phyloP scores from a whole-genome alignment of 2,797 vertebrate genomes.

The Artibeus jamaicensis region DNA sequence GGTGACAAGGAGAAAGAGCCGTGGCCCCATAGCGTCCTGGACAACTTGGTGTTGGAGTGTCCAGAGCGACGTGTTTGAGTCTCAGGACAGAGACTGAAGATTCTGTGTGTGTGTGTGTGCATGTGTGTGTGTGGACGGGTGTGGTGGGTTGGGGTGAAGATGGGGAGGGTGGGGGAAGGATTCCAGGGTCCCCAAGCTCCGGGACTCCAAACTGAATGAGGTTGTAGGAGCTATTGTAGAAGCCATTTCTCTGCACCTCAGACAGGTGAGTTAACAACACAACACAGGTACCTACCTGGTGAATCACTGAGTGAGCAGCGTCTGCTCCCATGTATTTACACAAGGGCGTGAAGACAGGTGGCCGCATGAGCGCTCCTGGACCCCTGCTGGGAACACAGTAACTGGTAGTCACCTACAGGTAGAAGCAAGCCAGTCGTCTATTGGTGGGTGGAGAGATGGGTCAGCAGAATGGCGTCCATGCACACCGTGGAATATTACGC shows the following conservation, averaged over 20 bases:
- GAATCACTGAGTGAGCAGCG: not conserved
- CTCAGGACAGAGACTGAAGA: not conserved
- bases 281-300: not conserved
- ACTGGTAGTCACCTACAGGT: not conserved
- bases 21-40: rapidly evolving
- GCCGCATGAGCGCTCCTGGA: no score
- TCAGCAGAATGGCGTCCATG: no score
- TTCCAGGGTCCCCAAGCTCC: not conserved
- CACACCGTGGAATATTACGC: no score
- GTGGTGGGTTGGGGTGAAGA: not conserved
- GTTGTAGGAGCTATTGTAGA: rapidly evolving
- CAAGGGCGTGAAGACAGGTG: not conserved
- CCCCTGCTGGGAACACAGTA: no score
- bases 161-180: no score
- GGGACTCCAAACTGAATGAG: not conserved
- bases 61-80: not conserved
- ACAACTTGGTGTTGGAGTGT: no score
- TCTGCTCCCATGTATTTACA: not conserved
- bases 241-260: not conserved
- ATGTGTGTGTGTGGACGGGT: not conserved
- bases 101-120: no score
- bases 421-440: not conserved
- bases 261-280: no score
- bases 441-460: no score
- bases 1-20: rapidly evolving